These are phyloP conservation scores for Trichomalopsis sarcophagae DNA, from an alignment of 1,140 invertebrate genomes.

Conservation along the genomic window DNA sequence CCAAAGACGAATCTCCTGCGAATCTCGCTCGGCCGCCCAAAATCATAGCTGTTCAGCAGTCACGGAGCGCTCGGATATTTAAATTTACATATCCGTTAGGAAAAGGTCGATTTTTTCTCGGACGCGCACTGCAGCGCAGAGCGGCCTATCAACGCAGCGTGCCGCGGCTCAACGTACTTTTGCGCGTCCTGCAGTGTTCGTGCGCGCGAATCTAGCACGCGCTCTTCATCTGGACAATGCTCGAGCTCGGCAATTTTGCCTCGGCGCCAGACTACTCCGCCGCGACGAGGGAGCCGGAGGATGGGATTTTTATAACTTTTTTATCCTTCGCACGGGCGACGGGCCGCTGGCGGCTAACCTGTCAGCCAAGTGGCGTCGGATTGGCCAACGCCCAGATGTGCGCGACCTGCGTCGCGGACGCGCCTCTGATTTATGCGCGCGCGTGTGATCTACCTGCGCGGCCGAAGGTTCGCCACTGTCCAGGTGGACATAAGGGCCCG, in stretches of 20 bases:
- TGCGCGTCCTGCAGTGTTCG: not conserved
- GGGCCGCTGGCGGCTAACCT: conserved; percentile 57
- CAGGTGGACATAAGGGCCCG: not conserved
- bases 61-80: not conserved
- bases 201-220: not conserved
- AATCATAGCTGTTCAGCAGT: not conserved
- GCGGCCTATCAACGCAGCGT: too few relatives aligned
- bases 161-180: conserved; percentile 12
- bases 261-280: not conserved
- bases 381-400: conserved; percentile 64
- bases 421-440: too few relatives aligned
- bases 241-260: not conserved
- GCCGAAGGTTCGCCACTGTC: not conserved
- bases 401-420: conserved; percentile 38
- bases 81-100: conserved; percentile 36
- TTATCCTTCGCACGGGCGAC: not conserved
- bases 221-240: conserved; percentile 1
- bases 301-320: not conserved
- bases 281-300: not conserved
- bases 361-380: conserved; percentile 66
- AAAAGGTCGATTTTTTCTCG: not conserved
- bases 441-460: not conserved
- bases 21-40: not conserved
- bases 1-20: not conserved
- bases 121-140: too few relatives aligned